Evolutionary conservation across 2,113 vertebrate species (phyloP), one percentile per base, ranked within the genome.

Genomic region (Alouatta palliata): DNA sequence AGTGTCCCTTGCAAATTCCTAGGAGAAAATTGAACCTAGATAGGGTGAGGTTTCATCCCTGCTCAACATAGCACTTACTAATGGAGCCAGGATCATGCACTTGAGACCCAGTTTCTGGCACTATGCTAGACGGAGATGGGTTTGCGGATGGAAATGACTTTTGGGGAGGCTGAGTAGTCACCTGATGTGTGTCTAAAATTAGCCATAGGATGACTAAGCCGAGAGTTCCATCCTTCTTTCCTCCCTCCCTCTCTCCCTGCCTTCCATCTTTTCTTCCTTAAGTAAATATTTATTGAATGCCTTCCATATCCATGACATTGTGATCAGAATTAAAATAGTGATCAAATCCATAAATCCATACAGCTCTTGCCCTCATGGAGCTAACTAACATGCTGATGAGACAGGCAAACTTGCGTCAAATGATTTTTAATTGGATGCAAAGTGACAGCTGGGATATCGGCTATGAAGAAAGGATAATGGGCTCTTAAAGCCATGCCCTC

Each of bases 341-440:
- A 76, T 16, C 9, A 25, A 30, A n/a, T n/a, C n/a, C n/a, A n/a
- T n/a, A n/a, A 68, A 12, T 8, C 58, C 6, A n/a, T 0, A 0
- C 9, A 13, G 5, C 6, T 20, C 3, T 40, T 47, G 70, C 12
- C 79, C 25, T 68, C 20, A 1, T 2, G 49, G 73, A 61, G 20
- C 56, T 52, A 10, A 19, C 40, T 52, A 7, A 6, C 27, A 8
- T 3, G 1, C 47, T 5, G 1, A 47, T 43, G 40, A 64, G 68
- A 68, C 8, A 13, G 64, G 47, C 5, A 19, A 9, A 35, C 5
- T 20, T 43, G 20, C 30, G 30, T 61, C n/a, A 71, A 35, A 56
- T 27, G 1, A 3, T 23, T 95, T 82, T 30, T 54, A 49, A 25
- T 23, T 52, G n/a, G 27, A 43, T 61, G 47, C 71, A 49, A 54